Percentiles rank a stretch among this genome's conserved stretches.
These are phyloP conservation scores for Sturnus vulgaris DNA, from an alignment of 2,113 vertebrate genomes.

Conservation along the genomic window DNA sequence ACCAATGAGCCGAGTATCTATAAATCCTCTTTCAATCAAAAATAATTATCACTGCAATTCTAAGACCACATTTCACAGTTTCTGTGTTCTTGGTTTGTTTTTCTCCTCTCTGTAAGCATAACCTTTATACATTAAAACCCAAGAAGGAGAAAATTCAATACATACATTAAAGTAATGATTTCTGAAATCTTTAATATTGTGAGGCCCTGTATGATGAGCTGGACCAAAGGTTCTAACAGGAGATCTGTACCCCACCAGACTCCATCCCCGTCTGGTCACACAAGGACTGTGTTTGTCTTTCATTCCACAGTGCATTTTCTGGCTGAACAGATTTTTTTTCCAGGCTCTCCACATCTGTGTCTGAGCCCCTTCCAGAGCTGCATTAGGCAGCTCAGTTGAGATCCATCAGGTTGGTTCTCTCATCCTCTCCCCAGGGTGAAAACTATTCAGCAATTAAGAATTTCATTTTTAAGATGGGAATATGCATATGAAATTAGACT, in stretches of 20 bases:
- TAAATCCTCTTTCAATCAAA: not conserved
- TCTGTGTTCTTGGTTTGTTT: not conserved
- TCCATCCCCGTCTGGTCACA: not conserved
- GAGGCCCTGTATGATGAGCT: accelerated
- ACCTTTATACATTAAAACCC: not conserved
- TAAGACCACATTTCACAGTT: not conserved
- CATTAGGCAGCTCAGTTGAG: not conserved
- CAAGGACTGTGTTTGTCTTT: not conserved
- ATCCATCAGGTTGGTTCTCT: not conserved
- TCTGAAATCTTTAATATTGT: not conserved
- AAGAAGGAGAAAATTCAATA: not conserved
- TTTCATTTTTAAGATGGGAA: not conserved
- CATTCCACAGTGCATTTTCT: not conserved
- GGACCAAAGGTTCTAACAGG: not conserved
- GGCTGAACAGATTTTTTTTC: not conserved
- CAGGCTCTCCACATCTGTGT: not conserved
- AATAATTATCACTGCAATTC: not conserved
- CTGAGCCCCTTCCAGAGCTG: not conserved
- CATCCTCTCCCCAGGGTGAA: not conserved
- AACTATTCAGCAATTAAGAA: not conserved
- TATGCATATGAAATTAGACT: not conserved
- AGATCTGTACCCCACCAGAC: not conserved
- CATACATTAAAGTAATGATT: not conserved
- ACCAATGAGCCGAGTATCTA: not conserved
- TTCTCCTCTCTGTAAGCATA: not conserved